These are phyloP conservation scores for Drosophila atripex DNA, from an alignment of 2,888 invertebrate species.

Conservation along the genomic window DNA sequence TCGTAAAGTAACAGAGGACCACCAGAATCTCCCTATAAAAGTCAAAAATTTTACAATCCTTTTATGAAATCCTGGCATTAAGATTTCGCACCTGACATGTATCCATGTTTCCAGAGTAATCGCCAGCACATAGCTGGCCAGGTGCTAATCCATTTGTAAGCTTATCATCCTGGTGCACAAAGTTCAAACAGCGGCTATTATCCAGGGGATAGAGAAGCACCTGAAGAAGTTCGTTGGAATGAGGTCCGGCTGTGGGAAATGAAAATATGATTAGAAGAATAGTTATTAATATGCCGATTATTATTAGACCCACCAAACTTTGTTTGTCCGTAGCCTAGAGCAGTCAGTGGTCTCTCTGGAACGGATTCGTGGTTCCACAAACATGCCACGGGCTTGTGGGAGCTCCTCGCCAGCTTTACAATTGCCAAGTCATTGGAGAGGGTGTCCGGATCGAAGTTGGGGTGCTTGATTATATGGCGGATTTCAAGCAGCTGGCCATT, in stretches of 20 bases:
- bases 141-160: constrained; percentile 32
- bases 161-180: constrained; percentile 17
- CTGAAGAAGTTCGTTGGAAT: constrained; percentile 31
- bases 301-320: constrained; percentile 30
- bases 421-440: constrained; percentile 33
- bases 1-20: constrained; percentile 35
- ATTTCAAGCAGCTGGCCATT: constrained; percentile 27
- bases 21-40: constrained; percentile 39
- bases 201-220: constrained; percentile 33
- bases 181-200: constrained; percentile 21
- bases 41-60: not conserved
- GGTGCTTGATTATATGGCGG: constrained; percentile 32
- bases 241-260: constrained; percentile 32
- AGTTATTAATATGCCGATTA: not conserved
- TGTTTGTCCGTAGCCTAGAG: constrained; percentile 43
- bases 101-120: constrained; percentile 43
- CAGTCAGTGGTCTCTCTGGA: constrained; percentile 30
- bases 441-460: constrained; percentile 36
- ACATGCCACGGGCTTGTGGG: constrained; percentile 24
- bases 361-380: constrained; percentile 30
- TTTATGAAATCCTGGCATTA: not conserved
- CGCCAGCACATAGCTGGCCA: constrained; percentile 44
- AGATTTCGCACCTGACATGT: constrained; percentile 35
- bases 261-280: not conserved
- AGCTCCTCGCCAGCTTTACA: constrained; percentile 21